Base-by-base conservation (phyloP, 2,888 invertebrate genomes). In the Iselma pallidipennis region DNA sequence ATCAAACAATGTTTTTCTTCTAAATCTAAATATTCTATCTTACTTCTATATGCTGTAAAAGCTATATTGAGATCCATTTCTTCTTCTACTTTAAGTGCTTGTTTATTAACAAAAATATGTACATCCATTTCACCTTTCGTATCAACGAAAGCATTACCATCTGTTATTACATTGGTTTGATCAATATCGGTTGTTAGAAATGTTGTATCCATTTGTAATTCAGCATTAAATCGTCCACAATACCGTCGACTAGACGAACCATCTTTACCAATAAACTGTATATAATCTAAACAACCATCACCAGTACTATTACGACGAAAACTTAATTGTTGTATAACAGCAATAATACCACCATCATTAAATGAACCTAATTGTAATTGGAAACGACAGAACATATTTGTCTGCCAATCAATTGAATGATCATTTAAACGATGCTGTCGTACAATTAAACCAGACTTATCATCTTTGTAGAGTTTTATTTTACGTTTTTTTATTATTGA, bases 281-380 rank as follows among this genome's bases (percentile, higher is more conserved):
- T 74, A 63, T 81, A 85, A 74, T 85, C 85, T 16, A 84, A 73
- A 61, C 86, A 85, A 21, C 80, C 76, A 2, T 77, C 75, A 4
- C 74, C 80, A 14, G 76, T 72, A 4, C 66, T 51, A 62, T 82
- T 78, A 53, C 74, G 74, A 31, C 85, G 76, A 16, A 85, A 76
- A 14, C 79, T 79, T 74, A 86, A 77, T 52, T 77, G 80, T 67
- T 86, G 85, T 50, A 86, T 82, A 4, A 85, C 85, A 19, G 82
- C 85, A 63, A 85, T 81, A 9, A 85, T 68, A 9, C 84, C 84
- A 58, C 69, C 70, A 28, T 45, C 21, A 23, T 19, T 2, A 16
- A 52, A 49, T 49, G 65, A 67, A 2, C 64, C 56, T 0, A 76
- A 61, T 55, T 77, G 71, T 2, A 82, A 75, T 61, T 76, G 68